These are phyloP conservation scores for Drosophila bifasciata DNA, from an alignment of 1,140 invertebrate species.

Conservation along the genomic window DNA sequence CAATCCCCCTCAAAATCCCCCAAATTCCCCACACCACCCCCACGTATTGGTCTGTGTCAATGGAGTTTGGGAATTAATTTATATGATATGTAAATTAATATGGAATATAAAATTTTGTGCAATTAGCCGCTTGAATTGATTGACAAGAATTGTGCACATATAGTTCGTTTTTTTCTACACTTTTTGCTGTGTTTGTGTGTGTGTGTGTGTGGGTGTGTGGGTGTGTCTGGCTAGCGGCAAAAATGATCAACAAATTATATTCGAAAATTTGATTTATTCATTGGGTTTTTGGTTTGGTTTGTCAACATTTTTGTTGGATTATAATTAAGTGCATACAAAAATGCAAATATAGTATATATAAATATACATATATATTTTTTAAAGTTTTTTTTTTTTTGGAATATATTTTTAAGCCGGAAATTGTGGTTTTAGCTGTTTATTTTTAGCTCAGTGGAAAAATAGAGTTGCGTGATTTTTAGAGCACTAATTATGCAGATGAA, in stretches of 20 bases:
- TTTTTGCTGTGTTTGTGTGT: background rate
- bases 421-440: too few relatives aligned
- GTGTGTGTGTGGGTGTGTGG: too few relatives aligned
- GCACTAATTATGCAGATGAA: background rate
- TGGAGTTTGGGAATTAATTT: constrained; percentile 40
- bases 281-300: too few relatives aligned
- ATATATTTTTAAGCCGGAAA: too few relatives aligned
- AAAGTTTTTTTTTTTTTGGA: constrained; percentile 3
- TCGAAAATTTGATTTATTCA: constrained; percentile 15
- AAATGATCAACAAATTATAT: constrained; percentile 35
- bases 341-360: too few relatives aligned
- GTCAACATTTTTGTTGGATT: constrained; percentile 7
- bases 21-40: too few relatives aligned
- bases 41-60: background rate
- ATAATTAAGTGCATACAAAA: constrained; percentile 28
- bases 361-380: too few relatives aligned
- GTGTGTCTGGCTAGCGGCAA: background rate
- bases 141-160: background rate
- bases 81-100: constrained; percentile 56
- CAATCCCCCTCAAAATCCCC: too few relatives aligned
- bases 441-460: too few relatives aligned
- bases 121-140: constrained; percentile 52
- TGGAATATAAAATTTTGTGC: constrained; percentile 46
- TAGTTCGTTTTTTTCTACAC: background rate
- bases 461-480: too few relatives aligned